Evolutionary conservation across 2,797 vertebrate species (phyloP).

Genomic region (Vespertilio murinus): DNA sequence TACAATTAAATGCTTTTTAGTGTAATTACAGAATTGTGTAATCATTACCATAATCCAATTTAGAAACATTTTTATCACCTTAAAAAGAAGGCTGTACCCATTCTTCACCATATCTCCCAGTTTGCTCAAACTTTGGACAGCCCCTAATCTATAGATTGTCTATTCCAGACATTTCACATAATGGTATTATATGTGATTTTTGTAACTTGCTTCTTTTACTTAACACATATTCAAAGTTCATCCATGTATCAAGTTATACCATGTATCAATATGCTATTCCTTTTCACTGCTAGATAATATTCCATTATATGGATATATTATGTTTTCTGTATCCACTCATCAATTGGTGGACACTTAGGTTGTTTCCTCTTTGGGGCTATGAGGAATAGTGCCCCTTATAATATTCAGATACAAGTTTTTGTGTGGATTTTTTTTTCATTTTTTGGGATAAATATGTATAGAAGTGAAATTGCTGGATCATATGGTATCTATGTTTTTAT

Average conservation of each 20-base stretch:
- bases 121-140: not conserved
- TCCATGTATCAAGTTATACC: not conserved
- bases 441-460: not conserved
- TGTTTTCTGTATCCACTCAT: not conserved
- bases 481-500: conserved; percentile 1
- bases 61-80: not conserved
- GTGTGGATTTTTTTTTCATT: not conserved
- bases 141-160: not conserved
- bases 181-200: not conserved
- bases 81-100: not conserved
- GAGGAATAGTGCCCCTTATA: not conserved
- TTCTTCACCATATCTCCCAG: not conserved
- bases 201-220: not conserved
- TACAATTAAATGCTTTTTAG: not conserved
- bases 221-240: not conserved
- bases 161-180: not conserved
- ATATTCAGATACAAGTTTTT: not conserved
- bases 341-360: not conserved
- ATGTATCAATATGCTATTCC: not conserved
- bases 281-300: conserved; percentile 9
- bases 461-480: not conserved
- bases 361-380: not conserved
- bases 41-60: conserved; percentile 1
- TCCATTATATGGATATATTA: not conserved
- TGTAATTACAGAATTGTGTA: not conserved